phyloP scores from a whole-genome alignment of 2,797 vertebrate genomes.

The Diceros bicornis region DNA sequence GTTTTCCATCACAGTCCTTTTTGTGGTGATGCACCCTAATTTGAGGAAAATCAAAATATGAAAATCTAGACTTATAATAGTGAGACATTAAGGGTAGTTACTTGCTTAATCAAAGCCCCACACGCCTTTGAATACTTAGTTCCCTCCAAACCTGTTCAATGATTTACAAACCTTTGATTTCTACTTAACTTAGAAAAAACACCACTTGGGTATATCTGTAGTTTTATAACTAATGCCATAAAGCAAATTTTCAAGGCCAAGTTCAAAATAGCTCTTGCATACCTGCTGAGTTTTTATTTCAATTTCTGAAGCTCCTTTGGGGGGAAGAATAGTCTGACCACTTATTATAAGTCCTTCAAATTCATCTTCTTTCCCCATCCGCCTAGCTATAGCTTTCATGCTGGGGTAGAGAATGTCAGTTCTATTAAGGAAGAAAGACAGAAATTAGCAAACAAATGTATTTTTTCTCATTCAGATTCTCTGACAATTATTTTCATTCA shows the following conservation, averaged over 20 bases:
- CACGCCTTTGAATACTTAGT: background rate
- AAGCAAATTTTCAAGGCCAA: slow-evolving; percentile 16
- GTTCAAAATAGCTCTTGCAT: slow-evolving; percentile 67
- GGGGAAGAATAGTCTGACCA: slow-evolving; percentile 86
- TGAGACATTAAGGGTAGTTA: background rate
- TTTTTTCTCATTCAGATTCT: slow-evolving; percentile 39
- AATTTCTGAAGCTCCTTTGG: slow-evolving; percentile 89
- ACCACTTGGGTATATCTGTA: background rate
- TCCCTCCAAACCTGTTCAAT: background rate
- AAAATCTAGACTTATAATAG: slow-evolving; percentile 28
- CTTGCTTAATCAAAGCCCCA: background rate
- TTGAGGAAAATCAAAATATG: slow-evolving; percentile 42
- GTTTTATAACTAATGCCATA: background rate
- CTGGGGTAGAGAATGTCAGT: slow-evolving; percentile 88
- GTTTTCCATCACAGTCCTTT: background rate
- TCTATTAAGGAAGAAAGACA: slow-evolving; percentile 81
- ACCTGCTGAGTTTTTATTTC: slow-evolving; percentile 91
- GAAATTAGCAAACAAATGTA: slow-evolving; percentile 55
- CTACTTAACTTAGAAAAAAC: background rate
- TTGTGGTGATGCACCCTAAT: background rate
- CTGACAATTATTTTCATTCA: slow-evolving; percentile 47
- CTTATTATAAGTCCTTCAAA: slow-evolving; percentile 87
- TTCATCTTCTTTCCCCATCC: slow-evolving; percentile 87
- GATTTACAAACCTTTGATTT: slow-evolving; percentile 22
- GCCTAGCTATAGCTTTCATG: slow-evolving; percentile 88